Evolutionary conservation across 2,888 invertebrate species (phyloP), one percentile per base, ranked within the genome.

Genomic region (Cosmorhoe ocellata): DNA sequence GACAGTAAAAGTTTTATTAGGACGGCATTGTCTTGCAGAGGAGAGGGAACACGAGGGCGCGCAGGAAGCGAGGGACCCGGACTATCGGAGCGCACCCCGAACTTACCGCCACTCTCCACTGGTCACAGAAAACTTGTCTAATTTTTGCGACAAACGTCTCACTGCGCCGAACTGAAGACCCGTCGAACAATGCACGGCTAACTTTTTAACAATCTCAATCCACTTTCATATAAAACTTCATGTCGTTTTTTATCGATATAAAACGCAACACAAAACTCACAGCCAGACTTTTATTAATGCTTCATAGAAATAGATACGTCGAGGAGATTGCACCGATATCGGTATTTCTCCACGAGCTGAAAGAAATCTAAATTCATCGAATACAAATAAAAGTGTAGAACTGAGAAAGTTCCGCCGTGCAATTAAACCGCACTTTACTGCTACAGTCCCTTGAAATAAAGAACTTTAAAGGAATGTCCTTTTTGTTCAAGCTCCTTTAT

Each of bases 381-480:
- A 77, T 72, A 74, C 72, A 82, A 82, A 83, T 80, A 79, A 76
- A 81, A 81, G 68, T 72, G 64, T 72, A 63, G 64, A 74, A 70
- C 71, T 76, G 78, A 74, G 71, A 76, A 79, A 81, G 77, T 86
- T 81, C 76, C 71, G 76, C 75, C 74, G 76, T 80, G 81, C 84
- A 88, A 88, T 87, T 88, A 88, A 86, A 88, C 81, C 83, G 71
- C 86, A 85, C 81, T 87, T 84, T 84, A 81, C 76, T 75, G 80
- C 77, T 80, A 79, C 84, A 85, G 81, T 84, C 81, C 81, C 80
- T 82, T 81, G 74, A 81, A 87, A 84, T 87, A 87, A 84, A 85
- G 86, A 82, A 85, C 76, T 84, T 81, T 81, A 79, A 81, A 80
- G 77, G 78, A 80, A 76, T 75, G 78, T 77, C 74, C 74, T 80